Evolutionary conservation across 2,797 vertebrate species (phyloP).

Genomic region (Leptoclinus maculatus): DNA sequence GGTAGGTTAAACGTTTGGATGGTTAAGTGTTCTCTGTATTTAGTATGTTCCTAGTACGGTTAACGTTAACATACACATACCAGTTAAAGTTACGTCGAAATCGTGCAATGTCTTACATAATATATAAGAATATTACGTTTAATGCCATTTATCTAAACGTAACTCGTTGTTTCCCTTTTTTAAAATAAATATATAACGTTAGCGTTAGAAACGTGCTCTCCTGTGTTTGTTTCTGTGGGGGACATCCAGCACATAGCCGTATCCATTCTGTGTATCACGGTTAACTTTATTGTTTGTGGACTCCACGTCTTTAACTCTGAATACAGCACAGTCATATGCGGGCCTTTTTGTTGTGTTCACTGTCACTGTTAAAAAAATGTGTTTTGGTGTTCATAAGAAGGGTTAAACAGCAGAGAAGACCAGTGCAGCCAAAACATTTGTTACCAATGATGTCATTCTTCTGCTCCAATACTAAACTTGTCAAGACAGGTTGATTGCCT

Average conservation of each 20-base stretch:
- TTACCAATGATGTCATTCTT: not conserved
- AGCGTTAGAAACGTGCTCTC: not conserved
- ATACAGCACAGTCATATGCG: not conserved
- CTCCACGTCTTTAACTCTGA: not conserved
- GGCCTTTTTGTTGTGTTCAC: not conserved
- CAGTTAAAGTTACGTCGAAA: not conserved
- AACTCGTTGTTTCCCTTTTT: not conserved
- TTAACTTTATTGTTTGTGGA: not conserved
- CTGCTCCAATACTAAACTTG: not conserved
- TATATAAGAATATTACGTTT: not conserved
- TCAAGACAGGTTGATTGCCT: not conserved
- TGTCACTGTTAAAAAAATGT: not conserved
- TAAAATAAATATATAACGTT: too few species aligned
- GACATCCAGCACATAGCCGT: not conserved
- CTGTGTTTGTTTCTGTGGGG: not conserved
- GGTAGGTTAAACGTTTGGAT: slow-evolving; percentile 34
- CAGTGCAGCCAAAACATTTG: not conserved
- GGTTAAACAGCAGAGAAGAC: not conserved
- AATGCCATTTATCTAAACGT: not conserved
- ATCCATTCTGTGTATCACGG: not conserved
- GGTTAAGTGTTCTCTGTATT: not conserved
- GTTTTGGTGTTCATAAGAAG: too few species aligned
- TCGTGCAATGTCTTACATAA: not conserved
- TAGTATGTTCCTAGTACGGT: not conserved
- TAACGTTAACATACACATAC: not conserved